These are phyloP conservation scores for Myiothlypis chrysogaster DNA, from an alignment of 2,797 vertebrate genomes.

Conservation along the genomic window DNA sequence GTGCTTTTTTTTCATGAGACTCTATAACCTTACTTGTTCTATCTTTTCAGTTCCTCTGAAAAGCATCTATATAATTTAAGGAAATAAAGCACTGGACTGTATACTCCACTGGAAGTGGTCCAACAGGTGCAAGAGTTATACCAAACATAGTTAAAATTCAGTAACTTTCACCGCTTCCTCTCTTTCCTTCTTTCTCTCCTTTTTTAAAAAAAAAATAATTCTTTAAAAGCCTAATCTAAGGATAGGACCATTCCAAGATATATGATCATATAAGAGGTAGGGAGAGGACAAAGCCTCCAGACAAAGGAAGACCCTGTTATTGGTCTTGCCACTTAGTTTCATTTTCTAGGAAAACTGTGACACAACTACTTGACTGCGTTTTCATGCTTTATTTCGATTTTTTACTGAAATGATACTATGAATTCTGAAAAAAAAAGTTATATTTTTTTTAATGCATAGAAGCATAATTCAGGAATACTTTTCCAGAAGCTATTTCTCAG, in stretches of 20 bases:
- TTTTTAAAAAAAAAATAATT: neutral
- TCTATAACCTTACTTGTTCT: neutral
- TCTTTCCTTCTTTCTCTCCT: neutral
- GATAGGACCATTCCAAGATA: neutral
- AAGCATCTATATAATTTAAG: neutral
- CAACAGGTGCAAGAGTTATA: neutral
- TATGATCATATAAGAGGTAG: fast-evolving
- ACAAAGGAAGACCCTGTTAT: neutral
- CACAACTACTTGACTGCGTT: neutral
- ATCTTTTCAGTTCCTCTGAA: neutral
- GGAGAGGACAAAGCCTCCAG: neutral
- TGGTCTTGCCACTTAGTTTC: neutral
- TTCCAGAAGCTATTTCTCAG: neutral
- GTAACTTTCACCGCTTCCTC: neutral
- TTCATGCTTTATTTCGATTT: neutral
- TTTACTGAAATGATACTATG: neutral
- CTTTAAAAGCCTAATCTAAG: neutral
- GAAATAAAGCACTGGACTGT: neutral
- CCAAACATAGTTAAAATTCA: neutral
- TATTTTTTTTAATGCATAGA: neutral
- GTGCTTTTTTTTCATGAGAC: neutral
- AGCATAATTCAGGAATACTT: neutral
- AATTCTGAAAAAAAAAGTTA: neutral
- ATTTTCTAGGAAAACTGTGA: neutral
- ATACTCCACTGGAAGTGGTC: neutral